A percentile compares a stretch with the other conserved stretches of the same genome.
Evolutionary conservation across 2,113 vertebrate genomes (phyloP).

Genomic region (Halichoerus grypus): DNA sequence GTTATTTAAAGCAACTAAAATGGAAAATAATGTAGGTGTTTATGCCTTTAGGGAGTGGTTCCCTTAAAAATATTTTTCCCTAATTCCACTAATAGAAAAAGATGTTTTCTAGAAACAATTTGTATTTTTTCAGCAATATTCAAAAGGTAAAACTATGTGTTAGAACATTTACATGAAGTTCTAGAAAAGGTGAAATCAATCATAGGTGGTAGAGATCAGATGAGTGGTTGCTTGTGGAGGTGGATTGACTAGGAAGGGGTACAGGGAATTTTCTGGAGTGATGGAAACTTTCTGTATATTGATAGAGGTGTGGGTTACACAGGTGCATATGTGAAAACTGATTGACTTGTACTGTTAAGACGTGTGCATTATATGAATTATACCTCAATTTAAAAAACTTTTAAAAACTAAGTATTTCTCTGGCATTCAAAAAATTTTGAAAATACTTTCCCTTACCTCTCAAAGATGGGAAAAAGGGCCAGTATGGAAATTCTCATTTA

Average conservation of each 20-base stretch:
- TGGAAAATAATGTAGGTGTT: conserved; percentile 51
- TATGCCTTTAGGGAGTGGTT: conserved; percentile 34
- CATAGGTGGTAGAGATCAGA: conserved; percentile 14
- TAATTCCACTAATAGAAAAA: conserved; percentile 56
- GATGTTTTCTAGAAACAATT: not conserved
- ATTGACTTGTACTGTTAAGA: not conserved
- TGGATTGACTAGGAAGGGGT: not conserved
- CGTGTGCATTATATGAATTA: not conserved
- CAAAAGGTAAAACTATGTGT: conserved; percentile 18
- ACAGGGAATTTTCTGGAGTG: conserved; percentile 21
- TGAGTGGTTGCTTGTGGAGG: conserved; percentile 1
- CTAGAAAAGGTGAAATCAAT: conserved; percentile 43
- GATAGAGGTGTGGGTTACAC: not conserved
- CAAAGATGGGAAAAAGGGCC: not conserved
- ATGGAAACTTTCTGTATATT: conserved; percentile 33
- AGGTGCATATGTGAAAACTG: not conserved
- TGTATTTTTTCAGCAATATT: conserved; percentile 9
- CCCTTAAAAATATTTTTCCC: conserved; percentile 17
- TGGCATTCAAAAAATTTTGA: not conserved
- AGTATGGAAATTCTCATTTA: conserved; percentile 30
- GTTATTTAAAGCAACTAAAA: conserved; percentile 51
- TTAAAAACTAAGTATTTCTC: not conserved
- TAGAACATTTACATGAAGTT: conserved; percentile 37
- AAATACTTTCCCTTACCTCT: conserved; percentile 23
- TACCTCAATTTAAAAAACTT: not conserved